phyloP scores from a whole-genome alignment of 2,797 vertebrate species.

The Neoniphon sammara region DNA sequence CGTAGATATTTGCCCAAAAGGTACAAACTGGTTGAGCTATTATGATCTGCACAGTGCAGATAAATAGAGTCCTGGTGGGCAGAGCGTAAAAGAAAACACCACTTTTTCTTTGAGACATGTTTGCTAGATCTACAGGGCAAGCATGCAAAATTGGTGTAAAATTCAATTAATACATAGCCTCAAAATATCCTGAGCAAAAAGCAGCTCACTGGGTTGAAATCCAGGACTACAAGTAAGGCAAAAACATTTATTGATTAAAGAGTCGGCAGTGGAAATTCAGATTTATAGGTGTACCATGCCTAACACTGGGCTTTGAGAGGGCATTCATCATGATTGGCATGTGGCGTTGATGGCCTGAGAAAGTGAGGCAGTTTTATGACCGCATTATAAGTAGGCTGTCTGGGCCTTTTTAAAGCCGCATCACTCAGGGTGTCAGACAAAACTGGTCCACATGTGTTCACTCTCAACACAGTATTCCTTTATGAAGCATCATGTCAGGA shows the following conservation, averaged over 20 bases:
- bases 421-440: constrained; percentile 75
- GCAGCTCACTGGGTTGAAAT: constrained; percentile 57
- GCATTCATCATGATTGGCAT: constrained; percentile 77
- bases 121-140: constrained; percentile 60
- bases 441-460: constrained; percentile 57
- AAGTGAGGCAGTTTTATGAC: constrained; percentile 77
- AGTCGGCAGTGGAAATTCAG: constrained; percentile 59
- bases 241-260: constrained; percentile 71
- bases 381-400: constrained; percentile 78
- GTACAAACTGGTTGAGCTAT: constrained; percentile 55
- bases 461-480: constrained; percentile 43
- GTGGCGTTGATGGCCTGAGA: constrained; percentile 74
- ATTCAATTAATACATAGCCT: constrained; percentile 72
- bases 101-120: constrained; percentile 54
- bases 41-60: constrained; percentile 62
- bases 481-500: constrained; percentile 12
- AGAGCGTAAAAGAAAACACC: constrained; percentile 40
- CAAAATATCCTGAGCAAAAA: constrained; percentile 59
- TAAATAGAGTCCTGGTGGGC: constrained; percentile 56
- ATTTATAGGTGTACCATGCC: constrained; percentile 70
- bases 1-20: constrained; percentile 55
- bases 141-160: constrained; percentile 63
- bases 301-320: constrained; percentile 66
- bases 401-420: constrained; percentile 76
- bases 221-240: constrained; percentile 48